A percentile compares a stretch with the other conserved stretches of the same genome.
phyloP scores from a whole-genome alignment of 2,797 vertebrate species.

The Pangasius krempfi region DNA sequence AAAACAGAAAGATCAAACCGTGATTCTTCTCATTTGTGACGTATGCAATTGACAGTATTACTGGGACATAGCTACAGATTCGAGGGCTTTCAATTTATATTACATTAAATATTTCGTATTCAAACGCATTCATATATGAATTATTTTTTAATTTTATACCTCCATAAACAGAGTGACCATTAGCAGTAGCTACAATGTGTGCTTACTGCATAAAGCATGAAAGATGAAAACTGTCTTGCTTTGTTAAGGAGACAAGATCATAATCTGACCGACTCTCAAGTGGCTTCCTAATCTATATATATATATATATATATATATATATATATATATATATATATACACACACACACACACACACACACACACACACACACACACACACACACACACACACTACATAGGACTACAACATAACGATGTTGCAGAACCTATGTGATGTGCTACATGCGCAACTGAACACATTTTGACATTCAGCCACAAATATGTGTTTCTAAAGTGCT shows the following conservation, averaged over 20 bases:
- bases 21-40: not conserved
- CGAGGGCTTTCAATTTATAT: not conserved
- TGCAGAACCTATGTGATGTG: not conserved
- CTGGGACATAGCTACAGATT: not conserved
- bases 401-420: not conserved
- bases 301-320: too few species aligned
- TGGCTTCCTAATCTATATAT: not conserved
- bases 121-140: not conserved
- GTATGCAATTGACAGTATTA: not conserved
- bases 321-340: too few species aligned
- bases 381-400: not conserved
- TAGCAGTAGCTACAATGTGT: not conserved
- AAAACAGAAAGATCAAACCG: constrained; percentile 29
- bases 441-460: not conserved
- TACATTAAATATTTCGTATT: not conserved
- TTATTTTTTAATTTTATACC: not conserved
- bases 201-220: not conserved
- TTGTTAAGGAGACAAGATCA: not conserved
- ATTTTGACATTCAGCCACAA: not conserved
- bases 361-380: too few species aligned
- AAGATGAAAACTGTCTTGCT: not conserved
- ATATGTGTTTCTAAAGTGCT: not conserved
- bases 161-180: not conserved
- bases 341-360: too few species aligned
- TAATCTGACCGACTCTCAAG: not conserved